These are phyloP conservation scores for Brachypodius melanocephalos DNA, from an alignment of 2,113 vertebrate species.

Conservation along the genomic window DNA sequence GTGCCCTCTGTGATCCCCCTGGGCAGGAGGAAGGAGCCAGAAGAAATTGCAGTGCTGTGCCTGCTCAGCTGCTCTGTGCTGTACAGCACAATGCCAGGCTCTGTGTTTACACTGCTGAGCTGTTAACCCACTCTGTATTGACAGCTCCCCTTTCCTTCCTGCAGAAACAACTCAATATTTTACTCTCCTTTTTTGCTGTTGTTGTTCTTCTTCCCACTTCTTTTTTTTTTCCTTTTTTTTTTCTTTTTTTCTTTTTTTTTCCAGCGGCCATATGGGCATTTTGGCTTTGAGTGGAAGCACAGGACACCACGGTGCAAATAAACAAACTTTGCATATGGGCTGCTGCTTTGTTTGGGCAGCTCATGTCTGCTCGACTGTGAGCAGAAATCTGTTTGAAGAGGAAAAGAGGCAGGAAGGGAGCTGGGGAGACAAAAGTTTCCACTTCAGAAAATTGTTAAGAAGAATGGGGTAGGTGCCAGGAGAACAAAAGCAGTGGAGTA, in stretches of 20 bases:
- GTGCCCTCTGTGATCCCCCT: neutral
- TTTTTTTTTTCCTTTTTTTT: neutral
- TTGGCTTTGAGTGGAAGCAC: conserved; percentile 32
- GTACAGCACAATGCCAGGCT: neutral
- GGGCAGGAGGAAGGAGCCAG: neutral
- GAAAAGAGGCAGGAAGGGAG: neutral
- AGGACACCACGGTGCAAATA: conserved; percentile 29
- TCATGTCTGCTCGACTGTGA: conserved; percentile 1
- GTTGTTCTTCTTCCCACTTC: neutral
- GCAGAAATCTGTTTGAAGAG: conserved; percentile 33
- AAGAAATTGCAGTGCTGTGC: neutral
- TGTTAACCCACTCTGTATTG: neutral
- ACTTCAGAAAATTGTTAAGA: neutral
- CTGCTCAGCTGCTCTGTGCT: neutral
- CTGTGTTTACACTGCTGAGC: neutral
- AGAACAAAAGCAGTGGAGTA: neutral
- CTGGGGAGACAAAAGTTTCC: neutral
- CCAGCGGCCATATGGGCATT: conserved; percentile 12
- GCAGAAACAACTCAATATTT: neutral
- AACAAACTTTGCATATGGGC: conserved; percentile 54
- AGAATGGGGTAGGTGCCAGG: neutral
- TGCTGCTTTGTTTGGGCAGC: conserved; percentile 21
- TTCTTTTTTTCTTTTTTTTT: neutral
- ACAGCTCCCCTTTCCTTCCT: neutral
- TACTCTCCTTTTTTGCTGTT: neutral